Conservation (phyloP, 2,113 vertebrate genomes). For the Litocranius walleri region DNA sequence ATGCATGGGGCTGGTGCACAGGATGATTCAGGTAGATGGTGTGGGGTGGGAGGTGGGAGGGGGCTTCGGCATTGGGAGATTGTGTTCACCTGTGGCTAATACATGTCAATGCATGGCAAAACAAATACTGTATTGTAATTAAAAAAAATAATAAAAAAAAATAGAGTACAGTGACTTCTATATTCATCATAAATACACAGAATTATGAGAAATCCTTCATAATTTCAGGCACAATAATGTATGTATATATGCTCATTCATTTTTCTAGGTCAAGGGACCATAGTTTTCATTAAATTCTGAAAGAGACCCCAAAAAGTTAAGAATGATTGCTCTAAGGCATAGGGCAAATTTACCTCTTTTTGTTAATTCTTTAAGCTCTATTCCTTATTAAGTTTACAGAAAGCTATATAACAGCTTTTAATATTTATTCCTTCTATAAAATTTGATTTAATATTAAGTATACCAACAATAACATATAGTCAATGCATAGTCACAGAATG, state of each 20-base stretch:
- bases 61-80: too few relatives aligned
- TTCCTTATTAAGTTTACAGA: conserved; percentile 22
- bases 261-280: not conserved
- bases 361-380: not conserved
- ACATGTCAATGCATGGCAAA: too few relatives aligned
- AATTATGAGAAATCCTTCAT: not conserved
- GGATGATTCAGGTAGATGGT: too few relatives aligned
- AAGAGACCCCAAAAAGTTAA: not conserved
- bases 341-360: not conserved
- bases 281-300: not conserved
- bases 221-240: not conserved
- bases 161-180: too few relatives aligned
- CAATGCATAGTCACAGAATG: conserved; percentile 3
- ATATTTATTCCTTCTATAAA: not conserved
- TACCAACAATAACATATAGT: not conserved
- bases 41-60: too few relatives aligned
- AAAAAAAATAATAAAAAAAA: too few relatives aligned
- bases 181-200: not conserved
- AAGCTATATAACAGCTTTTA: conserved; percentile 32
- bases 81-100: too few relatives aligned
- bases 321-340: not conserved
- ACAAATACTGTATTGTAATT: too few relatives aligned
- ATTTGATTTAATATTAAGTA: conserved; percentile 49
- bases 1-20: too few relatives aligned
- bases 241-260: not conserved